A percentile compares a stretch with the other conserved stretches of the same genome.
phyloP scores from a whole-genome alignment of 2,888 invertebrate species.

The Stenchaetothrips biformis region DNA sequence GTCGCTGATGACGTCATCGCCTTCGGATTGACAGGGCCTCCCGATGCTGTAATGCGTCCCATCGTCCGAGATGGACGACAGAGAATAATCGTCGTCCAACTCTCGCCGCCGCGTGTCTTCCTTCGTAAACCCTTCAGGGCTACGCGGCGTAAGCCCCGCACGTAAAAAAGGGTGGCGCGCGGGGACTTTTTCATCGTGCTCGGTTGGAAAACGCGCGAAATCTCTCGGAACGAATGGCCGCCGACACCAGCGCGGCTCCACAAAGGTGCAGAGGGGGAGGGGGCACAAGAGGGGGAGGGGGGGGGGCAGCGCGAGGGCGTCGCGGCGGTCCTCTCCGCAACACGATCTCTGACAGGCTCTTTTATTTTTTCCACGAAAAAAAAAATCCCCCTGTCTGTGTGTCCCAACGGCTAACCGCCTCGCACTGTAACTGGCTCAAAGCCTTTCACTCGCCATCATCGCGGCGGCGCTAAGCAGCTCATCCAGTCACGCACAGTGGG shows the following conservation, averaged over 20 bases:
- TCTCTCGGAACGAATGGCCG: conserved; percentile 14
- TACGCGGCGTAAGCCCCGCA: too few species aligned
- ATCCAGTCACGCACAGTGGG: too few species aligned
- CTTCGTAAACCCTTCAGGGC: too few species aligned
- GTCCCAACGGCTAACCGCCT: neutral
- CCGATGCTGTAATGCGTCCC: too few species aligned
- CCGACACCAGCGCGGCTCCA: neutral
- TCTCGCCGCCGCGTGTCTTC: too few species aligned
- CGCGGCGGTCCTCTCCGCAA: neutral
- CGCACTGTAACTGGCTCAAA: neutral
- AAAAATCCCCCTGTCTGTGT: too few species aligned
- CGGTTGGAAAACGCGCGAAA: conserved; percentile 18
- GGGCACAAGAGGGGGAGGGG: neutral
- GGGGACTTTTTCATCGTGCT: neutral
- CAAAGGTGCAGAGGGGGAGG: neutral
- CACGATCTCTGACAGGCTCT: conserved; percentile 16
- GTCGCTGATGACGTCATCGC: too few species aligned
- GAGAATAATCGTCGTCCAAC: too few species aligned
- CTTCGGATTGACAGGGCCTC: too few species aligned
- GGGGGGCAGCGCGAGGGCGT: neutral
- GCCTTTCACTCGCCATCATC: conserved; percentile 4
- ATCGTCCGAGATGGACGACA: too few species aligned
- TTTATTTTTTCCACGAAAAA: neutral
- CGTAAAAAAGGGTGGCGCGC: neutral
- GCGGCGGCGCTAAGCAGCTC: neutral